Evolutionary conservation across 1,140 invertebrate species (phyloP).

Genomic region (Drosophila nigrodunni): DNA sequence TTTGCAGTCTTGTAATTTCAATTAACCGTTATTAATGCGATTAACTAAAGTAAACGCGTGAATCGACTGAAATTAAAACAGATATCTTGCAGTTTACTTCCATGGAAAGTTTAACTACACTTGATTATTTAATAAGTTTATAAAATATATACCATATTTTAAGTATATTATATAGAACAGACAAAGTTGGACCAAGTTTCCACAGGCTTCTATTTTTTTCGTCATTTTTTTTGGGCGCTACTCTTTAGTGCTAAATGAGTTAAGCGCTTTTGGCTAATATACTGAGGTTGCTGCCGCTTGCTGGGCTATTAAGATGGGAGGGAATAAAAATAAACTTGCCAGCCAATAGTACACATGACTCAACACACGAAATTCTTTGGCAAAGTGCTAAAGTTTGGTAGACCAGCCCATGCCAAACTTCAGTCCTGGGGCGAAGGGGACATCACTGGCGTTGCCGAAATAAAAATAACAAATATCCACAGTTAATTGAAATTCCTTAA

Average conservation of each 20-base stretch:
- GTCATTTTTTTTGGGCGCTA: background rate
- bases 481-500: constrained; percentile 84
- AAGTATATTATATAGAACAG: background rate
- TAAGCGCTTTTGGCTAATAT: constrained; percentile 61
- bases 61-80: too few relatives aligned
- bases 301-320: constrained; percentile 67
- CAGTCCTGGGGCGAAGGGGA: constrained; percentile 8
- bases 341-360: constrained; percentile 80
- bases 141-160: background rate
- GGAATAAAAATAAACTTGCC: constrained; percentile 54
- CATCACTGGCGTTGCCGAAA: constrained; percentile 60
- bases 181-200: background rate
- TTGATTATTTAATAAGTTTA: background rate
- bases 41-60: constrained; percentile 43
- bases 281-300: constrained; percentile 59
- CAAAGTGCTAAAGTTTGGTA: constrained; percentile 25
- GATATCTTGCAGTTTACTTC: too few relatives aligned
- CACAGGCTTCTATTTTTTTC: background rate
- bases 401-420: background rate
- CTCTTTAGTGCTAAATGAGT: constrained; percentile 56
- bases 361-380: constrained; percentile 73
- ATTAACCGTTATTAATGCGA: constrained; percentile 76
- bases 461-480: constrained; percentile 83
- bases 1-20: constrained; percentile 53
- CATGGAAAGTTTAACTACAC: too few relatives aligned